A percentile compares a stretch with the other conserved stretches of the same genome.
These are phyloP conservation scores for Hemibates koningsi DNA, from an alignment of 2,113 vertebrate genomes.

Conservation along the genomic window DNA sequence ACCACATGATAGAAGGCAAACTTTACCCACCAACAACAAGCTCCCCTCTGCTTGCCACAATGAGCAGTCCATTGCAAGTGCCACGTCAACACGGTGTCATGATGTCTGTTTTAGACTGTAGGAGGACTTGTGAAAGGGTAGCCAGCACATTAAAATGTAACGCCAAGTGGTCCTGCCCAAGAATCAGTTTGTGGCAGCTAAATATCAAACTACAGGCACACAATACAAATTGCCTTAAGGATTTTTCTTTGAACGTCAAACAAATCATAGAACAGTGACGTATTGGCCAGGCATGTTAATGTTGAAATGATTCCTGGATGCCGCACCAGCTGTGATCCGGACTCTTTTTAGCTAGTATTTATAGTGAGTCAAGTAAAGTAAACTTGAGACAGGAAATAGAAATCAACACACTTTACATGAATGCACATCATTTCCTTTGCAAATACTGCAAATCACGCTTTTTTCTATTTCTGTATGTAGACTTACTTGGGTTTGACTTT, in stretches of 20 bases:
- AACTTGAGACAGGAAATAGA: not conserved
- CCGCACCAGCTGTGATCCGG: not conserved
- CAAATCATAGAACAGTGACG: not conserved
- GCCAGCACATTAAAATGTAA: not conserved
- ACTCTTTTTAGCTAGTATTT: not conserved
- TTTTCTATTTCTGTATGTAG: not conserved
- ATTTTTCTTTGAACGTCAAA: not conserved
- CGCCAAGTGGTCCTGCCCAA: not conserved
- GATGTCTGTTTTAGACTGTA: not conserved
- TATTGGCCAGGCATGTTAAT: not conserved
- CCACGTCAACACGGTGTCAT: not conserved
- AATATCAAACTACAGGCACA: not conserved
- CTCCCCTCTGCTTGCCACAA: not conserved
- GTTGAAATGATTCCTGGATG: not conserved
- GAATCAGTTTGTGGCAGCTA: not conserved
- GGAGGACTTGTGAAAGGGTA: not conserved
- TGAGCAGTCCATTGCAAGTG: not conserved
- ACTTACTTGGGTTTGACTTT: not conserved
- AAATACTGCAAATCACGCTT: not conserved
- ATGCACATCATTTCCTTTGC: not conserved
- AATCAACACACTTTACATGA: not conserved
- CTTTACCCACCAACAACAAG: not conserved
- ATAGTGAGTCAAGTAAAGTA: not conserved
- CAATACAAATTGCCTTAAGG: not conserved
- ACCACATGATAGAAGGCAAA: not conserved